A percentile compares a stretch with the other conserved stretches of the same genome.
Conservation (phyloP, 2,113 vertebrate genomes). For the Bagarius yarrelli region DNA sequence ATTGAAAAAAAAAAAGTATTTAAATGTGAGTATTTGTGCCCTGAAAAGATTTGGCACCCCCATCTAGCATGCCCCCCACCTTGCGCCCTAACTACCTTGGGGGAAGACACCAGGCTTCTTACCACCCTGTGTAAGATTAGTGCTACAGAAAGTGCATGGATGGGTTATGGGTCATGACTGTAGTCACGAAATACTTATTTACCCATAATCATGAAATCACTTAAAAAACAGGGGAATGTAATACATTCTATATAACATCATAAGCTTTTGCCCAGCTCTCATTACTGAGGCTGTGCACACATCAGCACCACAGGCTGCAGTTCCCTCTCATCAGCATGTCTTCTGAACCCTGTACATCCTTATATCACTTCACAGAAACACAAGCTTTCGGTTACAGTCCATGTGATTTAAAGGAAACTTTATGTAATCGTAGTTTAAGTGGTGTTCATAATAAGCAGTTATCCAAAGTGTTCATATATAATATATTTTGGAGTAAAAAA, state of each 20-base stretch:
- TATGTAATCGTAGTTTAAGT: conserved; percentile 55
- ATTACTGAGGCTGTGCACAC: conserved; percentile 19
- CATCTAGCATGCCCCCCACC: too few relatives aligned
- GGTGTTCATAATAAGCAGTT: conserved; percentile 63
- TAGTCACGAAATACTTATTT: background rate
- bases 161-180: too few relatives aligned
- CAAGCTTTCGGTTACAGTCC: conserved; percentile 42
- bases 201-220: background rate
- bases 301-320: conserved; percentile 11
- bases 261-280: background rate
- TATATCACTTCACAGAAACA: conserved; percentile 66
- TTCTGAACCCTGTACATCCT: conserved; percentile 70
- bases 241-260: background rate
- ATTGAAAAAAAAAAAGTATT: too few relatives aligned
- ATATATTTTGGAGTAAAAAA: too few relatives aligned
- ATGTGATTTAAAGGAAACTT: conserved; percentile 52
- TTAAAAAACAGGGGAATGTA: too few relatives aligned
- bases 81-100: too few relatives aligned
- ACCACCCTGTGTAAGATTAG: too few relatives aligned
- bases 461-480: too few relatives aligned
- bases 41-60: too few relatives aligned
- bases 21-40: too few relatives aligned
- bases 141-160: too few relatives aligned
- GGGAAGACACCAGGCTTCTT: too few relatives aligned
- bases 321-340: conserved; percentile 25